These are phyloP conservation scores for Heliothis subflexa DNA, from an alignment of 1,140 invertebrate species.

Conservation along the genomic window DNA sequence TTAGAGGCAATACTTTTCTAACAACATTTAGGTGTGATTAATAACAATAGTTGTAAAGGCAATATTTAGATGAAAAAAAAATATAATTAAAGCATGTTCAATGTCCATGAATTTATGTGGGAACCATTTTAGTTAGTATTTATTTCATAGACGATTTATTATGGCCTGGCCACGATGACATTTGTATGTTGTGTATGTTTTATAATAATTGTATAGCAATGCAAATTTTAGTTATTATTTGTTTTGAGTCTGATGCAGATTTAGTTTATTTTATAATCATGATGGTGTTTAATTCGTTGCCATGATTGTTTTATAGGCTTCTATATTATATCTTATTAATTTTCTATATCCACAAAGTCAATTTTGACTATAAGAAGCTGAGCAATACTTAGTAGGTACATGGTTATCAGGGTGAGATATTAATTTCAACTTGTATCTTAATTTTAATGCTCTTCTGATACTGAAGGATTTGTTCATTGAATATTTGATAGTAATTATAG, in stretches of 20 bases:
- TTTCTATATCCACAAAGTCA: slow-evolving; percentile 17
- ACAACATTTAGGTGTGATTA: slow-evolving; percentile 80
- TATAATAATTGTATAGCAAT: slow-evolving; percentile 75
- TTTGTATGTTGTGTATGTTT: slow-evolving; percentile 77
- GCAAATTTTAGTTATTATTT: slow-evolving; percentile 68
- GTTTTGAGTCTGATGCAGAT: slow-evolving; percentile 80
- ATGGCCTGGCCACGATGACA: slow-evolving; percentile 69
- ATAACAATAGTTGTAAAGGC: slow-evolving; percentile 79
- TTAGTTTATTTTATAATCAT: slow-evolving; percentile 55
- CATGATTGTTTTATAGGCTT: slow-evolving; percentile 50
- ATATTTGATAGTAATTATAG: not conserved
- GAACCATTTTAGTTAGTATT: slow-evolving; percentile 64
- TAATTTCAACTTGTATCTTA: slow-evolving; percentile 37
- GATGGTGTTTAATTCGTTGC: slow-evolving; percentile 49
- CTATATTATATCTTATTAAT: slow-evolving; percentile 35
- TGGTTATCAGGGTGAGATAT: slow-evolving; percentile 54
- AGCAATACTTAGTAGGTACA: slow-evolving; percentile 48
- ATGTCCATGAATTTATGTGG: slow-evolving; percentile 72
- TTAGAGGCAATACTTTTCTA: slow-evolving; percentile 84
- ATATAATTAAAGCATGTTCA: slow-evolving; percentile 66
- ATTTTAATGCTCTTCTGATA: slow-evolving; percentile 27
- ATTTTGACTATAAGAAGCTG: slow-evolving; percentile 30
- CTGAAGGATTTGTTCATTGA: slow-evolving; percentile 3
- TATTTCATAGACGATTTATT: slow-evolving; percentile 67
- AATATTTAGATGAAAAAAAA: slow-evolving; percentile 74